phyloP scores from a whole-genome alignment of 2,888 invertebrate species.

The Watsonalla cultraria region DNA sequence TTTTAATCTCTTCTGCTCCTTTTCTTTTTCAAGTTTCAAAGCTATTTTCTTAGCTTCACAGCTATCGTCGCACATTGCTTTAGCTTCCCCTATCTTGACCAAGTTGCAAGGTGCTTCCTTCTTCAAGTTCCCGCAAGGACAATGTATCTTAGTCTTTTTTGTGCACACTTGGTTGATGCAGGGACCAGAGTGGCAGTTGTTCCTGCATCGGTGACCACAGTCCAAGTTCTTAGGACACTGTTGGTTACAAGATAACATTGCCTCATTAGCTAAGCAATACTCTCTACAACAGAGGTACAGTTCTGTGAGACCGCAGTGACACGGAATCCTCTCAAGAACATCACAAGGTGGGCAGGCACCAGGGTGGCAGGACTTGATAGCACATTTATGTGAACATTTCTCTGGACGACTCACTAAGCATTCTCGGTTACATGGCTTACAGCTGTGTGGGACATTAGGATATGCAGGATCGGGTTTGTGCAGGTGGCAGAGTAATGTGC shows the following conservation, averaged over 20 bases:
- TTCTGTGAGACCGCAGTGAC: slow-evolving; percentile 90
- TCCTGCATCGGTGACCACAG: slow-evolving; percentile 91
- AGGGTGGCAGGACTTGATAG: slow-evolving; percentile 83
- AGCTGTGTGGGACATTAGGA: slow-evolving; percentile 68
- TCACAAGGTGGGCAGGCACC: slow-evolving; percentile 87
- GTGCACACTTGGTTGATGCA: slow-evolving; percentile 85
- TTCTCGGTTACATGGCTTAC: slow-evolving; percentile 64
- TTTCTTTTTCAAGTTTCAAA: slow-evolving; percentile 72
- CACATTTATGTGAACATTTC: slow-evolving; percentile 87
- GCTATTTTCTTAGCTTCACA: slow-evolving; percentile 80
- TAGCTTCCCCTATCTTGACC: slow-evolving; percentile 61
- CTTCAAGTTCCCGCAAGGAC: slow-evolving; percentile 87
- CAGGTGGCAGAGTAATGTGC: slow-evolving; percentile 85
- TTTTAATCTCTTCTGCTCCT: slow-evolving; percentile 76
- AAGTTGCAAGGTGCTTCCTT: slow-evolving; percentile 84
- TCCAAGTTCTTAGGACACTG: slow-evolving; percentile 91
- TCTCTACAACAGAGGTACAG: slow-evolving; percentile 86
- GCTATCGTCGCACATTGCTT: slow-evolving; percentile 80
- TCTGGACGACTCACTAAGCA: slow-evolving; percentile 82
- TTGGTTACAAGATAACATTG: slow-evolving; percentile 84
- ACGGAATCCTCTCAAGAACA: slow-evolving; percentile 82
- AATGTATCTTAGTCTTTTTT: slow-evolving; percentile 88
- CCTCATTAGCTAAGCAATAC: slow-evolving; percentile 74
- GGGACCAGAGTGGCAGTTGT: slow-evolving; percentile 84
- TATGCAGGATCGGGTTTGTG: slow-evolving; percentile 37